These are phyloP conservation scores for Ardeotis arabs DNA, from an alignment of 2,113 vertebrate species.

Conservation along the genomic window DNA sequence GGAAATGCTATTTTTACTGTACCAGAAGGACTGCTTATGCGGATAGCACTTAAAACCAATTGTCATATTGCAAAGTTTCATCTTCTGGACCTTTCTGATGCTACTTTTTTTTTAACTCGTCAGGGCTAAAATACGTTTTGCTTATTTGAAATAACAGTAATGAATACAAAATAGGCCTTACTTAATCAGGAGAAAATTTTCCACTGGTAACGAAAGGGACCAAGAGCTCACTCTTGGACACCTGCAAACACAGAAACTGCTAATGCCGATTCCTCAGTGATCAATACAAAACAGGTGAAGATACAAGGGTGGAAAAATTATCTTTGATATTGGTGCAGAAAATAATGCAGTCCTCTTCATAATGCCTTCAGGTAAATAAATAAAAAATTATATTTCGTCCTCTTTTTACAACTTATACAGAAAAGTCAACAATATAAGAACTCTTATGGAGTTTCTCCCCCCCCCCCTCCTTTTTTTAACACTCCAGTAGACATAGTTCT, in stretches of 20 bases:
- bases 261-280: background rate
- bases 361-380: background rate
- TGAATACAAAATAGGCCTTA: background rate
- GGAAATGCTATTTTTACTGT: constrained; percentile 58
- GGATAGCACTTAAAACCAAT: constrained; percentile 3
- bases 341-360: background rate
- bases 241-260: background rate
- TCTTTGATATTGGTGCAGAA: background rate
- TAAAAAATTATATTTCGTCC: background rate
- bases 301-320: background rate
- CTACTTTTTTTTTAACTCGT: background rate
- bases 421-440: background rate
- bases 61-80: constrained; percentile 5
- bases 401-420: background rate
- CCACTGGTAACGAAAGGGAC: background rate
- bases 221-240: background rate
- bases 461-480: background rate
- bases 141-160: background rate
- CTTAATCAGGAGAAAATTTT: background rate
- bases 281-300: background rate
- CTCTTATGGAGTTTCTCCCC: background rate
- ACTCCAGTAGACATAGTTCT: background rate
- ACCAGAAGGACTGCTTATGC: constrained; percentile 41
- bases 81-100: background rate
- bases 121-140: background rate